Percentiles rank a stretch among this genome's conserved stretches.
phyloP scores from a whole-genome alignment of 2,113 vertebrate genomes.

The Nymphicus hollandicus region DNA sequence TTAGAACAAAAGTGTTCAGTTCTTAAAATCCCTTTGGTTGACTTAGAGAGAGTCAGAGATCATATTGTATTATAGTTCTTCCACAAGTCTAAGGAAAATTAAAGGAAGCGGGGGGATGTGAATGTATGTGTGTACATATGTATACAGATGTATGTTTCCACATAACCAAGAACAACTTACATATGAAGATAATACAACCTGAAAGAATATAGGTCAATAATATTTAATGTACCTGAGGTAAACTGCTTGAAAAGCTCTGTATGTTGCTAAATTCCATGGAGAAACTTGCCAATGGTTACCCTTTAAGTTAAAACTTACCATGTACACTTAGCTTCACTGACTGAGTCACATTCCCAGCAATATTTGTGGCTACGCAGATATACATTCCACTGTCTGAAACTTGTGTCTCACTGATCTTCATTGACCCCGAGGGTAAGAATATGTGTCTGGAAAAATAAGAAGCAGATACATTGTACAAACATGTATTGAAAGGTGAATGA shows the following conservation, averaged over 20 bases:
- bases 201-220: background rate
- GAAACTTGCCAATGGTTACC: background rate
- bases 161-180: background rate
- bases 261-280: background rate
- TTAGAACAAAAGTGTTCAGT: background rate
- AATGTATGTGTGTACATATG: background rate
- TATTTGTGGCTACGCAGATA: conserved; percentile 91
- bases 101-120: background rate
- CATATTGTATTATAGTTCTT: background rate
- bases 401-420: conserved; percentile 87
- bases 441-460: conserved; percentile 80
- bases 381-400: conserved; percentile 89
- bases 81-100: background rate
- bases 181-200: background rate
- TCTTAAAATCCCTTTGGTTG: background rate
- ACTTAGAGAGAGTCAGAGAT: background rate
- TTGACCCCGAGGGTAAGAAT: conserved; percentile 89
- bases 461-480: conserved; percentile 3
- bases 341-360: conserved; percentile 92
- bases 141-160: background rate
- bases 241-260: background rate
- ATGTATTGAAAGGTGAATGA: background rate
- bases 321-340: conserved; percentile 82
- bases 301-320: conserved; percentile 75
- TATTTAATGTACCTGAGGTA: background rate